Evolutionary conservation across 2,797 vertebrate species (phyloP), one percentile per base, ranked within the genome.

Genomic region (Chelmon rostratus): DNA sequence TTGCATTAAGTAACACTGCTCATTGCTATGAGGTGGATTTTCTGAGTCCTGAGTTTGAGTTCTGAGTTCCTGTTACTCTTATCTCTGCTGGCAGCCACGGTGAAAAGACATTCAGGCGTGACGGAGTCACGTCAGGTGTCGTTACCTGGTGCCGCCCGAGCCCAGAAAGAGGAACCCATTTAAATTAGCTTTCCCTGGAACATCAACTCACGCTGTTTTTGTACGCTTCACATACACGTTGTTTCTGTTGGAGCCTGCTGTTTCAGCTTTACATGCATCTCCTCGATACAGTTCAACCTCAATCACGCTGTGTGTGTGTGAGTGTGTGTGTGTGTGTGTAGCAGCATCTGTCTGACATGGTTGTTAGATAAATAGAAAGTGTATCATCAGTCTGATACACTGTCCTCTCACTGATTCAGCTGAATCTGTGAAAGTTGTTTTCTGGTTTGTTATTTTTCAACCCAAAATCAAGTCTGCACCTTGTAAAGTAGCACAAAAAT

Each of bases 131-230:
- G 11, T 25, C 56, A 28, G 28, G 3, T 6, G 23, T 5, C 23
- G 3, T 21, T 15, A 42, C 25, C 25, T 35, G 59, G 15, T 10
- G 19, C 25, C 1, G 5, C 7, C 25, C 25, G 37, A 50, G 53
- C 59, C 42, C 18, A 54, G 18, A 73, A 79, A 61, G 54, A 73
- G 69, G 76, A 79, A 79, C 47, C 18, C 12, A 4, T 4, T 8
- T 6, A 8, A 53, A 54, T 3, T 9, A 25, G 15, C 1, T 61
- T 56, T 74, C n/a, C 12, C 25, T 44, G 61, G 76, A 70, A 70
- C 1, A 0, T 2, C 28, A 23, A 11, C 16, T 25, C 8, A 15
- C 0, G 3, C 5, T 5, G 11, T 37, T 23, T 44, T 28, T 31
- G 28, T 3, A 3, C 31, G 2, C 28, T 31, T 31, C 28, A 31